Evolutionary conservation across 2,113 vertebrate genomes (phyloP), one percentile per base, ranked within the genome.

Genomic region (Parus major): DNA sequence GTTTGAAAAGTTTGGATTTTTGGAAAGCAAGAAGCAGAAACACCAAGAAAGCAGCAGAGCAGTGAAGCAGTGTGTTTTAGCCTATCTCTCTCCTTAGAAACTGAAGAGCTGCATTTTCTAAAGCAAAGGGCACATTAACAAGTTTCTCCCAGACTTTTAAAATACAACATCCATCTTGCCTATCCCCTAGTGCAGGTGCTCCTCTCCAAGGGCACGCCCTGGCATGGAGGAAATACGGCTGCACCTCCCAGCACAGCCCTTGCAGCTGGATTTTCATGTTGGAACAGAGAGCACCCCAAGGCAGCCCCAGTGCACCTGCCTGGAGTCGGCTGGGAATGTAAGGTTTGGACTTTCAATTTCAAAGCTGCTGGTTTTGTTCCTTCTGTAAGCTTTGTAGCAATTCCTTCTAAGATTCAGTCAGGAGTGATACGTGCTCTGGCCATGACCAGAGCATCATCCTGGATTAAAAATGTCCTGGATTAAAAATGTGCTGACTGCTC

Each of bases 301-400:
- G 92, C 83, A 53, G 3, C n/a, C n/a, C n/a, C n/a, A n/a, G n/a
- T n/a, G 25, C 92, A 90, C 88, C 90, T 96, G 86, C 60, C 60
- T 86, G 12, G 31, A 64, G 18, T 6, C 47, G 22, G 3, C 9
- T 0, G 5, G 71, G 22, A 92, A 72, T 6, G 42, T 1, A 50
- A 92, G 42, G 57, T 80, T 31, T 93, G 87, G 71, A 76, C 55
- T 93, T 92, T 35, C 10, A 39, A 94, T 81, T 88, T 96, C 83
- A 92, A 64, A 89, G 39, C 75, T 86, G 71, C 59, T 61, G 85
- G 35, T 22, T 65, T 39, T 41, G 24, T 25, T 85, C 31, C 60
- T 71, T 31, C 49, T 66, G 4, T 7, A 36, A 35, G 41, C 46
- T 83, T 39, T 69, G 53, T 3, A 57, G 75, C 41, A 88, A 50